Evolutionary conservation across 35 echinoderm and acorn worm genomes (phyloP), one percentile per base, ranked within the genome.

Genomic region (Ophioderma brevispina): DNA sequence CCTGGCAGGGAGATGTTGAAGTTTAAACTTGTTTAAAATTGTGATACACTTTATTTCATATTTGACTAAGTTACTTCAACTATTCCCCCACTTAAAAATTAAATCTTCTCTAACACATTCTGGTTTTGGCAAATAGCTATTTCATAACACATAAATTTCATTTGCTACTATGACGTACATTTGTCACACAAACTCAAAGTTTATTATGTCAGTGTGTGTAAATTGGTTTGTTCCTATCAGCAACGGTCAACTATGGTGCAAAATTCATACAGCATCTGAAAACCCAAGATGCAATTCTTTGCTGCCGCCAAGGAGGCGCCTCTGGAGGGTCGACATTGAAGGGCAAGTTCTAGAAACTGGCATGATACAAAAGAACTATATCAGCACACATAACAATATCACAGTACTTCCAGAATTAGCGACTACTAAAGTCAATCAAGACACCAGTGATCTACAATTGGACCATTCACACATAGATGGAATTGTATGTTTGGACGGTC

Each of bases 171-270:
- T n/a, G n/a, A n/a, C n/a, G n/a, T n/a, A n/a, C n/a, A n/a, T n/a
- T n/a, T n/a, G n/a, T n/a, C n/a, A n/a, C n/a, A n/a, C n/a, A n/a
- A n/a, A n/a, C n/a, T n/a, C n/a, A n/a, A n/a, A n/a, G n/a, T n/a
- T n/a, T n/a, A n/a, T n/a, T n/a, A n/a, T n/a, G n/a, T n/a, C n/a
- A n/a, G n/a, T n/a, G n/a, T n/a, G n/a, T n/a, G n/a, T n/a, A n/a
- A n/a, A n/a, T n/a, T 46, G 17, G 17, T 46, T 82, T 76, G 14
- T 43, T 21, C 81, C 77, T 77, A 31, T n/a, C 84, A 95, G 93
- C 63, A 90, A 90, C 80, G 96, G 96, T 6, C 87, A 40, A n/a
- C 33, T 98, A 90, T 92, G 96, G 96, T 39, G 96, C 87, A 8
- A 63, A 84, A 25, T 98, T 98, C 49, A 64, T 95, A 0, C 96